Base-by-base conservation (phyloP, 2,888 invertebrate genomes). In the Pardosa pseudoannulata region DNA sequence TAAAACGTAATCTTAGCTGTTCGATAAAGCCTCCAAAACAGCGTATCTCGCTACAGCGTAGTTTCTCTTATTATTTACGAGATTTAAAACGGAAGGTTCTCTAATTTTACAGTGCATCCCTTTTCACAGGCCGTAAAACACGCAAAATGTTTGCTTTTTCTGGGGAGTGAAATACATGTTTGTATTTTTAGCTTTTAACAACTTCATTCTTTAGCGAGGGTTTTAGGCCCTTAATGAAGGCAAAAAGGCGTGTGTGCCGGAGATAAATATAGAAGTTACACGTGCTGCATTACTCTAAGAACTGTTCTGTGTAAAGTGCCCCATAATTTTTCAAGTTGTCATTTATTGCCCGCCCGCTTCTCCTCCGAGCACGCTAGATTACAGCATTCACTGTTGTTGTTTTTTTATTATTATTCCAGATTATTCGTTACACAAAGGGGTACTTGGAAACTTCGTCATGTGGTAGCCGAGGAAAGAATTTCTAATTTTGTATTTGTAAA, bases 121-220 rank as follows among this genome's bases (percentile, higher is more conserved):
- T 50, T 76, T 83, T 46, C 67, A 70, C 71, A 78, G 46, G 50
- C 36, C 83, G 72, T 83, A 78, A 83, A 83, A 76, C 72, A 76
- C n/a, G n/a, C 23, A 36, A 62, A 46, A 9, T 72, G 83, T 78
- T 83, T 83, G 41, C n/a, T 83, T 83, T 83, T 78, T 65, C 83
- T 78, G 72, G 83, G 70, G 75, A 71, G 71, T 19, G 50, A 76
- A 62, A 64, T 50, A 32, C 65, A 31, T 32, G 62, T 31, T 68
- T 28, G 76, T 83, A 83, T 83, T 83, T 83, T 83, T 78, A 72
- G 81, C 68, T 39, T 36, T n/a, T 27, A 32, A 36, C 64, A 78
- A 76, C 50, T 67, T 32, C 46, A 71, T n/a, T 19, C 27, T 64
- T 64, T 36, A 1, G 11, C 31, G 23, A 16, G 31, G n/a, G n/a